Conservation (phyloP, 1,140 invertebrate species). For the Oscheius sp. region DNA sequence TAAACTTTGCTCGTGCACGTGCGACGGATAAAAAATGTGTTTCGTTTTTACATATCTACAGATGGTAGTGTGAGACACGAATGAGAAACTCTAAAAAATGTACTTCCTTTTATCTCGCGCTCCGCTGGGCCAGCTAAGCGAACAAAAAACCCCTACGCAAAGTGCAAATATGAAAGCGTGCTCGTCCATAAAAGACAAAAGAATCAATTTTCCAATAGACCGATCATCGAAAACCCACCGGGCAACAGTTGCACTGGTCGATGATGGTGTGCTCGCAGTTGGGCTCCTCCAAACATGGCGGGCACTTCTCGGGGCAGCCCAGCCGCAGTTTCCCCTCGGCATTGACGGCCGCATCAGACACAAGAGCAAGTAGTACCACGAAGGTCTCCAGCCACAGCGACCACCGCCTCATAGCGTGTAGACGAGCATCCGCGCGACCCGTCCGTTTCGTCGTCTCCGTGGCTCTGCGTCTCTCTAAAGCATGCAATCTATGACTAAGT, state of each 20-base stretch:
- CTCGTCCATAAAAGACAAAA: not conserved
- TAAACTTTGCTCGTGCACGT: too few relatives aligned
- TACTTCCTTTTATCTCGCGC: too few relatives aligned
- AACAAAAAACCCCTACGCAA: too few relatives aligned
- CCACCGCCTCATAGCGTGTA: slow-evolving; percentile 10
- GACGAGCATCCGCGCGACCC: slow-evolving; percentile 11
- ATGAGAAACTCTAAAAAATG: too few relatives aligned
- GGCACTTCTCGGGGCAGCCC: not conserved
- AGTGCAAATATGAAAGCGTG: slow-evolving; percentile 4
- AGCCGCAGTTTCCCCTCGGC: not conserved
- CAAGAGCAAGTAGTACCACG: not conserved
- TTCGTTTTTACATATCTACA: too few relatives aligned
- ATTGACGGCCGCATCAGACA: not conserved
- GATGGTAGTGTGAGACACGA: too few relatives aligned
- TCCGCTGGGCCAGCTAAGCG: too few relatives aligned
- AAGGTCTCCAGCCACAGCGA: slow-evolving; percentile 10
- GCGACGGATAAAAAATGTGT: too few relatives aligned
- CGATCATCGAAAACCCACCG: not conserved
- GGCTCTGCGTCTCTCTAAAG: slow-evolving; percentile 4
- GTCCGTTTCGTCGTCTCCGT: slow-evolving; percentile 3
- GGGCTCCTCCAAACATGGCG: slow-evolving; percentile 7
- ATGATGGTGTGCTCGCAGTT: not conserved
- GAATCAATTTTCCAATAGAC: too few relatives aligned
- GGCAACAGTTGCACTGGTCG: slow-evolving; percentile 23
- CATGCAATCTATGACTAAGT: not conserved